Conservation (phyloP, 2,113 vertebrate genomes). For the Lipotes vexillifer region DNA sequence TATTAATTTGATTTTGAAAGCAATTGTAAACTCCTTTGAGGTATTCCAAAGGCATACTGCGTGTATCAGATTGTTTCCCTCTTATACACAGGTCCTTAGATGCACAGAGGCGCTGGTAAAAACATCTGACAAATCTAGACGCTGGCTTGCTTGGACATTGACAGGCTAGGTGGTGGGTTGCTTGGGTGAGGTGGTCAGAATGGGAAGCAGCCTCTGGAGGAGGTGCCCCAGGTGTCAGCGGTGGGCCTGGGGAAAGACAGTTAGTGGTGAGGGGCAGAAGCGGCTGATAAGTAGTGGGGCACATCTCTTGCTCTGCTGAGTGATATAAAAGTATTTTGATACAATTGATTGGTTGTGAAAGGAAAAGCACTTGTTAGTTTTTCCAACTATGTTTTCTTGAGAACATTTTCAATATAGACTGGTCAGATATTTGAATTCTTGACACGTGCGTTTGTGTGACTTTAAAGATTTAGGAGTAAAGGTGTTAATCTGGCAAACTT, state of each 20-base stretch:
- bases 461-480: neutral
- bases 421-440: neutral
- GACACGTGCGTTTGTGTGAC: neutral
- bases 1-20: neutral
- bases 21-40: neutral
- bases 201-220: neutral
- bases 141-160: neutral
- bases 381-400: neutral
- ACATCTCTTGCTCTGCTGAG: neutral
- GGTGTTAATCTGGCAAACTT: neutral
- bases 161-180: neutral
- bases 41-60: neutral
- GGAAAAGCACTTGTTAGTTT: neutral
- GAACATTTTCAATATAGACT: neutral
- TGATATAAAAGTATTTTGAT: neutral
- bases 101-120: neutral
- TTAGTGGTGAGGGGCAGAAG: too few species aligned
- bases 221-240: neutral
- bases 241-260: neutral
- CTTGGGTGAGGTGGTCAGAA: neutral
- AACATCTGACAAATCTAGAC: neutral
- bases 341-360: neutral
- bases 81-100: neutral
- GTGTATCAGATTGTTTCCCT: neutral
- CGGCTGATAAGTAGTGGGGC: neutral